Percentiles rank a stretch among this genome's conserved stretches.
These are phyloP conservation scores for Cataglyphis hispanica DNA, from an alignment of 1,140 invertebrate genomes.

Conservation along the genomic window DNA sequence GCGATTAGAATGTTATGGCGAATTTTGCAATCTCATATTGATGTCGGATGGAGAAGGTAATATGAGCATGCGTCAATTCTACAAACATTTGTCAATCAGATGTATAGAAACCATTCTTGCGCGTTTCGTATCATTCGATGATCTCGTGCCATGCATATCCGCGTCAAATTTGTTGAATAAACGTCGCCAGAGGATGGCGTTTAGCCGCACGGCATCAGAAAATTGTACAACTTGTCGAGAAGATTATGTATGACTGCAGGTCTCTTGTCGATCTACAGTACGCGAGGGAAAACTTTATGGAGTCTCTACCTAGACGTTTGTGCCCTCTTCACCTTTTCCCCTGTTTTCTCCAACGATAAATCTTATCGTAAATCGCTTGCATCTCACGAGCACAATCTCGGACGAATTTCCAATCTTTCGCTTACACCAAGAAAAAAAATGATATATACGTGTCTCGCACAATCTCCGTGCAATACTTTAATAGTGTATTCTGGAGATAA, in stretches of 20 bases:
- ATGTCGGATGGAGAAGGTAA: background rate
- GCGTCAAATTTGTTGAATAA: slow-evolving; percentile 4
- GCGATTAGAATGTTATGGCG: background rate
- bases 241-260: slow-evolving; percentile 65
- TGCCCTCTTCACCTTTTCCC: background rate
- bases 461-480: no score
- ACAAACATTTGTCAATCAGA: slow-evolving; percentile 12
- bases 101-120: background rate
- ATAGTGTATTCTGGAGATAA: no score
- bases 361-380: slow-evolving; percentile 20
- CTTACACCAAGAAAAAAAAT: background rate
- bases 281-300: slow-evolving; percentile 39
- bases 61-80: background rate
- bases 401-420: slow-evolving; percentile 16
- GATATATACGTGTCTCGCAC: no score
- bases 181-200: background rate
- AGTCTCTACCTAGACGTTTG: background rate
- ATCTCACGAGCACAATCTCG: slow-evolving; percentile 19
- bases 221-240: slow-evolving; percentile 51
- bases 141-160: background rate
- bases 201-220: slow-evolving; percentile 15
- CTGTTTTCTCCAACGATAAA: slow-evolving; percentile 57
- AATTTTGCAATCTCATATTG: background rate
- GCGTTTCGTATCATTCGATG: background rate
- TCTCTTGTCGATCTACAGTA: slow-evolving; percentile 64